Conservation (phyloP, 2,113 vertebrate genomes). For the Bos javanicus region DNA sequence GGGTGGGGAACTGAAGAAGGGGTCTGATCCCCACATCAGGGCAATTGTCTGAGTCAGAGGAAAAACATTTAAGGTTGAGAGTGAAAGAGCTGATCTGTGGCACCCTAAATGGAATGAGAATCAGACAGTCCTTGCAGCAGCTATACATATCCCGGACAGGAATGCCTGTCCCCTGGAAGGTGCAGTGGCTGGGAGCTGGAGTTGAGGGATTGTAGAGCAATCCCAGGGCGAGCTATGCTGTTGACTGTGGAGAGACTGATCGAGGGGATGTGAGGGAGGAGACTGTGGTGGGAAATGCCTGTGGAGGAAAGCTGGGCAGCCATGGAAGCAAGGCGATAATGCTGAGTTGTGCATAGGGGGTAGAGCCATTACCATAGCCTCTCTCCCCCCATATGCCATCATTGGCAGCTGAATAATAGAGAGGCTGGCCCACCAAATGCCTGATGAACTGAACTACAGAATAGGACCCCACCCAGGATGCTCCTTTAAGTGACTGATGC, state of each 20-base stretch:
- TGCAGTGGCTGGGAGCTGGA: neutral
- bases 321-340: neutral
- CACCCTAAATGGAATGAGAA: neutral
- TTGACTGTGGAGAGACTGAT: neutral
- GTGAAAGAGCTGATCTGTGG: neutral
- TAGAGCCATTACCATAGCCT: neutral
- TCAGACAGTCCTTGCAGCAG: neutral
- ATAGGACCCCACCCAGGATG: neutral
- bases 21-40: no score
- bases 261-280: neutral
- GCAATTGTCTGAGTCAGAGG: no score
- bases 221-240: neutral
- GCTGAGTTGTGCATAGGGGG: neutral
- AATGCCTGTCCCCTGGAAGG: neutral
- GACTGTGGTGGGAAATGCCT: neutral
- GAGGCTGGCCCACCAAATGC: neutral
- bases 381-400: accelerated
- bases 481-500: neutral
- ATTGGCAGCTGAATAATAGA: neutral
- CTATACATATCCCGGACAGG: neutral
- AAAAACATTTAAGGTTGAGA: neutral
- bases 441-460: neutral
- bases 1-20: neutral
- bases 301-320: neutral
- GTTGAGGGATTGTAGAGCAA: neutral